Percentiles rank a stretch among this genome's conserved stretches.
These are phyloP conservation scores for Scolopax mira DNA, from an alignment of 2,113 vertebrate genomes.

Conservation along the genomic window DNA sequence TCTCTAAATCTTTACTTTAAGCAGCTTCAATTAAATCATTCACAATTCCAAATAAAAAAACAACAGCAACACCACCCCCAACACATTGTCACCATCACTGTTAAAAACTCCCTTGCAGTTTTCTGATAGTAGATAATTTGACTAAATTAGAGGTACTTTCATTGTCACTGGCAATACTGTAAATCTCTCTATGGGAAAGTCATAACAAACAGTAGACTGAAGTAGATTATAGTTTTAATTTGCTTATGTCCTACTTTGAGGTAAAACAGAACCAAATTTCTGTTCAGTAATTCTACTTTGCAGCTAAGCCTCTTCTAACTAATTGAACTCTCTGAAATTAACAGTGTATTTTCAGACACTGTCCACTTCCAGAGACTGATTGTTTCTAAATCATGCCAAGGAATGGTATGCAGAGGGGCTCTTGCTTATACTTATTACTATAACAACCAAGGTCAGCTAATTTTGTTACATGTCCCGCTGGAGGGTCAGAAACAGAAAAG, in stretches of 20 bases:
- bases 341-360: not conserved
- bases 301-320: not conserved
- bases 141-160: not conserved
- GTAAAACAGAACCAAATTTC: not conserved
- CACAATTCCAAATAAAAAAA: not conserved
- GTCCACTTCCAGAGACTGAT: not conserved
- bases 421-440: not conserved
- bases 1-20: not conserved
- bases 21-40: not conserved
- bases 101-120: not conserved
- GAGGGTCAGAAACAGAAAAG: not conserved
- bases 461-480: not conserved
- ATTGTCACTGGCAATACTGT: not conserved
- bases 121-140: not conserved
- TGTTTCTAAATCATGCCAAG: not conserved
- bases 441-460: not conserved
- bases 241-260: not conserved
- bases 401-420: not conserved
- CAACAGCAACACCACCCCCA: not conserved
- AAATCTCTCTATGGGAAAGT: not conserved
- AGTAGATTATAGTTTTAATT: not conserved
- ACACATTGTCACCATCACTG: not conserved
- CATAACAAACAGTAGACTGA: not conserved
- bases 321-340: not conserved
- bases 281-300: not conserved